Evolutionary conservation across 2,888 invertebrate species (phyloP), one percentile per base, ranked within the genome.

Genomic region (Creontiades dilutus): DNA sequence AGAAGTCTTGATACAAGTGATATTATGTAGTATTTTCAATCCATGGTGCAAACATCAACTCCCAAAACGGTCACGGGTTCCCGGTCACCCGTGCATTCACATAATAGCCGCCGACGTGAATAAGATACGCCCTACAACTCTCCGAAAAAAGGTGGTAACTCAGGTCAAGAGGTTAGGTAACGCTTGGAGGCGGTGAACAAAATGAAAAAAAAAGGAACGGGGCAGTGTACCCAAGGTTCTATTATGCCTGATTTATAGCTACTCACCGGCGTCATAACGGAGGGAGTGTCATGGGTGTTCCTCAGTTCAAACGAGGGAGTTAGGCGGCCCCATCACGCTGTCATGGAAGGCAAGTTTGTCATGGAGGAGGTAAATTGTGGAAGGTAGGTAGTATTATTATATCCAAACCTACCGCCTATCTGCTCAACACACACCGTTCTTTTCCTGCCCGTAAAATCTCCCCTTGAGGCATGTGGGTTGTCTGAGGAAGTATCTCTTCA

Each of bases 131-230:
- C 37, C 37, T 37, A 7, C 3, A 37, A 7, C 37, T 37, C 37
- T 37, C 37, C 37, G 37, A 37, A 37, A 37, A 37, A 37, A 37
- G 37, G 37, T 37, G 37, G 37, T 37, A 61, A 9, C n/a, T 61
- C 61, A 61, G 61, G 61, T 61, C 61, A 61, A 61, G 61, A 61
- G 61, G 61, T 61, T 61, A 61, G n/a, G 61, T 61, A 19, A 19
- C 61, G 9, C n/a, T 9, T 61, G 9, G 61, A 19, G 61, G 61
- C 61, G 61, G 61, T 61, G 9, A 61, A 19, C n/a, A n/a, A n/a
- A n/a, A n/a, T n/a, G n/a, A 61, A 9, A n/a, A 19, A 37, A 37
- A 37, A 37, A 37, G 7, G n/a, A 61, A 19, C 19, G 11, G 16
- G 52, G 52, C 52, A 37, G 2, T 52, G 52, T 11, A 52, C 13